Evolutionary conservation across 2,113 vertebrate species (phyloP).

Genomic region (Capreolus pygargus): DNA sequence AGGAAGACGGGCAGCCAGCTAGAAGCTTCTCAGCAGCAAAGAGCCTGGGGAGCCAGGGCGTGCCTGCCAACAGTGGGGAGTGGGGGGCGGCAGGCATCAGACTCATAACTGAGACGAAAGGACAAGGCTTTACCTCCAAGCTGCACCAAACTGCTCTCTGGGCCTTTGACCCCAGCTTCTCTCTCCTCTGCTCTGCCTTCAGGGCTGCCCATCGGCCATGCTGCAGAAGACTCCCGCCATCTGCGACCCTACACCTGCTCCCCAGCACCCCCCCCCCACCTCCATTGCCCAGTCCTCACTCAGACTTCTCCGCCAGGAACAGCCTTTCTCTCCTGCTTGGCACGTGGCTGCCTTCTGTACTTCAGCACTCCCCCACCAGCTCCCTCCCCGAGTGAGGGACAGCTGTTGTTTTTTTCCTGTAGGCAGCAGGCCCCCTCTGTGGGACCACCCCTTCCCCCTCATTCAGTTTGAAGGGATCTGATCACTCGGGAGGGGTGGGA

Average conservation of each 20-base stretch:
- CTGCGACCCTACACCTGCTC: background rate
- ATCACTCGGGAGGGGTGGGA: background rate
- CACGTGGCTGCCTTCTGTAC: background rate
- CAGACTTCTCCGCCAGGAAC: background rate
- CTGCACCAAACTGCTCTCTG: background rate
- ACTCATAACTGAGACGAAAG: background rate
- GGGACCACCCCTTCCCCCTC: background rate
- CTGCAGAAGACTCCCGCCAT: background rate
- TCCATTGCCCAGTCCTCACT: background rate
- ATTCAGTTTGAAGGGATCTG: background rate
- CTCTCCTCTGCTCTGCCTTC: background rate
- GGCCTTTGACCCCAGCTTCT: background rate
- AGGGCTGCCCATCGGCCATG: background rate
- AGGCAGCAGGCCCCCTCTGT: background rate
- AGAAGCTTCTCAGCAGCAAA: background rate
- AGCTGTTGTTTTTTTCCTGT: conserved; percentile 59
- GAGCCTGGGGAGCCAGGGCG: background rate
- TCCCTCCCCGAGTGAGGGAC: background rate
- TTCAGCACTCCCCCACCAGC: background rate
- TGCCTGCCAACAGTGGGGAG: background rate
- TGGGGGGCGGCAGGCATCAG: background rate
- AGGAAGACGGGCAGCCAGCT: background rate
- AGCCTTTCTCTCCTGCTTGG: background rate
- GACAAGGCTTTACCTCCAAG: background rate
- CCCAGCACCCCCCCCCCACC: too few relatives aligned